Percentiles rank a stretch among this genome's conserved stretches.
Conservation (phyloP, 92 coral and sea anemone species). For the Actinostola sp. region DNA sequence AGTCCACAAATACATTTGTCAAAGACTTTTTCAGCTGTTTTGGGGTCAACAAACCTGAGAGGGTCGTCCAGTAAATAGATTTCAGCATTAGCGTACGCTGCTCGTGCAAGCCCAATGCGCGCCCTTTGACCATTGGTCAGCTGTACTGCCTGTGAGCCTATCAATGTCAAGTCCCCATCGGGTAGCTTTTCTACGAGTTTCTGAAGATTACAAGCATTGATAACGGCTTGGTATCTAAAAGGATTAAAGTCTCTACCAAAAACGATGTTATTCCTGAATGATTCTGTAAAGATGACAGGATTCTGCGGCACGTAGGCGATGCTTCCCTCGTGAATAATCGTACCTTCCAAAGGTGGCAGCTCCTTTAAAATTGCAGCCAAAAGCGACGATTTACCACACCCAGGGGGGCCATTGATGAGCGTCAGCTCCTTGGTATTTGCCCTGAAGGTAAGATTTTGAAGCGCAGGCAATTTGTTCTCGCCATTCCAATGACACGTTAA, state of each 20-base stretch:
- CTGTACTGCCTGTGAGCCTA: slow-evolving; percentile 61
- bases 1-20: slow-evolving; percentile 82
- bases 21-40: slow-evolving; percentile 77
- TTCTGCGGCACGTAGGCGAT: slow-evolving; percentile 83
- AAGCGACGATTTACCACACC: slow-evolving; percentile 84
- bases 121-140: slow-evolving; percentile 75
- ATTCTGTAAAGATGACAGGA: slow-evolving; percentile 70
- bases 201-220: slow-evolving; percentile 76
- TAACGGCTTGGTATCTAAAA: slow-evolving; percentile 82
- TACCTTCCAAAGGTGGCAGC: slow-evolving; percentile 74
- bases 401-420: slow-evolving; percentile 78
- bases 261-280: slow-evolving; percentile 66
- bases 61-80: slow-evolving; percentile 84
- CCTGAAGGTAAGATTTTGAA: slow-evolving; percentile 58
- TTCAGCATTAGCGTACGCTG: slow-evolving; percentile 86
- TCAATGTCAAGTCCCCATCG: slow-evolving; percentile 79
- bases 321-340: slow-evolving; percentile 67
- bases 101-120: slow-evolving; percentile 79
- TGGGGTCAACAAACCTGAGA: slow-evolving; percentile 59
- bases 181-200: slow-evolving; percentile 60
- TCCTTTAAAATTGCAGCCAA: slow-evolving; percentile 79
- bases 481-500: slow-evolving; percentile 82
- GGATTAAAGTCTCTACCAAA: slow-evolving; percentile 82
- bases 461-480: slow-evolving; percentile 55
- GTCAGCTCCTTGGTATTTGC: slow-evolving; percentile 77